A percentile compares a stretch with the other conserved stretches of the same genome.
These are phyloP conservation scores for Phoronis australis DNA, from an alignment of 2,888 invertebrate genomes.

Conservation along the genomic window DNA sequence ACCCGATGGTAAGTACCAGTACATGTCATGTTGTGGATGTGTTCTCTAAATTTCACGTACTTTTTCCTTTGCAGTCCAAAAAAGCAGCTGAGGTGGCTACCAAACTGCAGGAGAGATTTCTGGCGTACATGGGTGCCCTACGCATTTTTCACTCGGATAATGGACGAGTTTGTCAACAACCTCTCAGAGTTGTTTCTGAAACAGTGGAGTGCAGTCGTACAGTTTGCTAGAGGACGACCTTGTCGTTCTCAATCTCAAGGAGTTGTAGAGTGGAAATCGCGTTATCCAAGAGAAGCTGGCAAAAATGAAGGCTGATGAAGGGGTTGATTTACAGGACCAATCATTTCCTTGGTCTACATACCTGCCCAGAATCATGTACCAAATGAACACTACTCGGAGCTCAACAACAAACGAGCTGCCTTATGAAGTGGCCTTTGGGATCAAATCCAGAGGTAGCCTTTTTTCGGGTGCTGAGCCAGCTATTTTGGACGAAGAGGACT, in stretches of 20 bases:
- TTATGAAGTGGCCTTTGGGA: too few species aligned
- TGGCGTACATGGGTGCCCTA: constrained; percentile 10
- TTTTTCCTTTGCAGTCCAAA: constrained; percentile 13
- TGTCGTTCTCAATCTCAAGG: constrained; percentile 11
- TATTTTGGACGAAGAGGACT: too few species aligned
- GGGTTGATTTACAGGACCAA: too few species aligned
- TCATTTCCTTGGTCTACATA: too few species aligned
- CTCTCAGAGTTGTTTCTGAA: constrained; percentile 2
- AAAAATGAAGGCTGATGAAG: too few species aligned
- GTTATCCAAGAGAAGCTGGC: too few species aligned
- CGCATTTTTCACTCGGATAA: constrained; percentile 14
- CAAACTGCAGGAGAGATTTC: constrained; percentile 11
- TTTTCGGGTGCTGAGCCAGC: too few species aligned
- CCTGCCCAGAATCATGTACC: too few species aligned
- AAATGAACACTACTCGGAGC: too few species aligned
- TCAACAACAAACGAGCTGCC: too few species aligned
- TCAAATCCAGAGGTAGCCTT: too few species aligned
- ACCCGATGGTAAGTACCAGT: constrained; percentile 13
- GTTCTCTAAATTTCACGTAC: constrained; percentile 14
- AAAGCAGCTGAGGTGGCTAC: constrained; percentile 13
- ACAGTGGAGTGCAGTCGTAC: constrained; percentile 7
- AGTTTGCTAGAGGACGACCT: constrained; percentile 7
- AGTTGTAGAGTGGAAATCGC: constrained; percentile 10
- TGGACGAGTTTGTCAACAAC: constrained; percentile 10
- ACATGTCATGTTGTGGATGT: constrained; percentile 14